phyloP scores from a whole-genome alignment of 2,113 vertebrate species.

The Bubo blakistoni region DNA sequence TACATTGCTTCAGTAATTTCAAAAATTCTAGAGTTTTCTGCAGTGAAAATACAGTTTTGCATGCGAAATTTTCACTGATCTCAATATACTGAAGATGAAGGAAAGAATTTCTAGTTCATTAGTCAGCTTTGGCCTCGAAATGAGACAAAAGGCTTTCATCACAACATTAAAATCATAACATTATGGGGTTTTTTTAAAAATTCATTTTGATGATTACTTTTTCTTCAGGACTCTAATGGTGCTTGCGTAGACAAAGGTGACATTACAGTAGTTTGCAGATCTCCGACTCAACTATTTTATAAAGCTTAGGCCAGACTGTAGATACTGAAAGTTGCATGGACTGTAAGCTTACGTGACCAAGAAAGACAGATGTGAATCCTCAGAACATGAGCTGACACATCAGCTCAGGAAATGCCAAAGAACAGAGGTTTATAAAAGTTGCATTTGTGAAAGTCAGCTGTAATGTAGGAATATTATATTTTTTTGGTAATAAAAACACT shows the following conservation, averaged over 20 bases:
- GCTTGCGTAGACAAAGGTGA: not conserved
- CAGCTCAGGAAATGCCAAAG: conserved; percentile 64
- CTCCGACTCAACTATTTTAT: not conserved
- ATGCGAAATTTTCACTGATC: not conserved
- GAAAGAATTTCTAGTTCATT: not conserved
- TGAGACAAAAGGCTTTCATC: not conserved
- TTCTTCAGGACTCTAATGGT: not conserved
- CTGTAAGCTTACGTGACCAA: conserved; percentile 44
- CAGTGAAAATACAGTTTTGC: not conserved
- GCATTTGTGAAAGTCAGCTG: conserved; percentile 43
- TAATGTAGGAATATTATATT: not conserved
- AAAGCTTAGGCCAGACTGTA: not conserved
- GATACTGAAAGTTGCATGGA: not conserved
- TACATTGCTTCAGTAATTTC: not conserved
- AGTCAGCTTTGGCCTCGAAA: not conserved
- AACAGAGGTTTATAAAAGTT: conserved; percentile 60
- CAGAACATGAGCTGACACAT: conserved; percentile 61
- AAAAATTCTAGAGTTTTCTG: not conserved
- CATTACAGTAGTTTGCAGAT: not conserved
- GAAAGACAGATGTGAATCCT: conserved; percentile 61
- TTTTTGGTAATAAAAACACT: not conserved
- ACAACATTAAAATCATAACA: not conserved
- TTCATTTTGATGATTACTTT: not conserved
- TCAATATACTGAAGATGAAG: not conserved
- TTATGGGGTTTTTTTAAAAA: not conserved